These are phyloP conservation scores for Montipora sp. DNA, from an alignment of 64 coral and sea anemone species.

Conservation along the genomic window DNA sequence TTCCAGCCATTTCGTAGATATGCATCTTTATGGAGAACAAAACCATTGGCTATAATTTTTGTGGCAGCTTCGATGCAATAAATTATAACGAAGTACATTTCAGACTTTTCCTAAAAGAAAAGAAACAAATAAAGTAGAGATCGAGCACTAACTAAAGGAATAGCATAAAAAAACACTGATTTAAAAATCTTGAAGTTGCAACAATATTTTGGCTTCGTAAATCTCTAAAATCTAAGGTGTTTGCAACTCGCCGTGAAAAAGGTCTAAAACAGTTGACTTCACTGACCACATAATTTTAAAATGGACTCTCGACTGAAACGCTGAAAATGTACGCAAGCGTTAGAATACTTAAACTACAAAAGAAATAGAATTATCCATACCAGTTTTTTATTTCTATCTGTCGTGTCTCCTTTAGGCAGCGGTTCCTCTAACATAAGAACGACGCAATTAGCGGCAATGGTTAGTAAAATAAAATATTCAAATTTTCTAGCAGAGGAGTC, in stretches of 20 bases:
- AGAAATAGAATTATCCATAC: conserved; percentile 51
- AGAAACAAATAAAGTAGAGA: conserved; percentile 8
- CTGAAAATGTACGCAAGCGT: neutral
- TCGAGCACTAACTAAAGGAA: neutral
- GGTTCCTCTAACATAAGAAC: conserved; percentile 91
- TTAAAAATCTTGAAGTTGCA: neutral
- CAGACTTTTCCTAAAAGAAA: conserved; percentile 79
- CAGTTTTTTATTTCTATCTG: conserved; percentile 88
- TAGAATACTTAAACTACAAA: neutral
- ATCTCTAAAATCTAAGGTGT: neutral
- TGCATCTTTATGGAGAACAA: conserved; percentile 84
- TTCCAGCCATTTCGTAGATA: conserved; percentile 99
- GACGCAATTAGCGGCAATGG: conserved; percentile 95
- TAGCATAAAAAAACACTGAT: neutral
- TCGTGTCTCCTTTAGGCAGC: conserved; percentile 84
- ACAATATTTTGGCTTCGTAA: neutral
- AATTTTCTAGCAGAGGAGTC: conserved; percentile 78
- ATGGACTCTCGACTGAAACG: neutral
- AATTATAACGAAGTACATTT: conserved; percentile 88
- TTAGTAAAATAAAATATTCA: conserved; percentile 98
- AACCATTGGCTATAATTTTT: conserved; percentile 92
- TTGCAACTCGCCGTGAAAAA: no score
- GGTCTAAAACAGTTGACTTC: no score
- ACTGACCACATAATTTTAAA: no score
- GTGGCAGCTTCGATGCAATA: conserved; percentile 92